phyloP scores from a whole-genome alignment of 1,140 invertebrate species.

The Drosophila equinoxialis region DNA sequence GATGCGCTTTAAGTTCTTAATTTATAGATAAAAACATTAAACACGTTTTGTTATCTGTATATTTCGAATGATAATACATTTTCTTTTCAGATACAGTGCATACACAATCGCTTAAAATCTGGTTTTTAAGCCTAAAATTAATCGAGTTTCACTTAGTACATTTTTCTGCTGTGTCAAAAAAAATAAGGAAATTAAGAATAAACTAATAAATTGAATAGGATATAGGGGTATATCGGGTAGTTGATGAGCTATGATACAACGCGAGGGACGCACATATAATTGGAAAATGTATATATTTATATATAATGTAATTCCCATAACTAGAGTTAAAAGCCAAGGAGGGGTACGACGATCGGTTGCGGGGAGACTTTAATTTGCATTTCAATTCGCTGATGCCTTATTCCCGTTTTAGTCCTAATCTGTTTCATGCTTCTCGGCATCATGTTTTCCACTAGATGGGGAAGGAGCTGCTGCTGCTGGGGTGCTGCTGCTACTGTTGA shows the following conservation, averaged over 20 bases:
- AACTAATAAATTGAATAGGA: constrained; percentile 11
- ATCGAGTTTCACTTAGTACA: constrained; percentile 7
- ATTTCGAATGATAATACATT: constrained; percentile 14
- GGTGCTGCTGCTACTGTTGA: constrained; percentile 15
- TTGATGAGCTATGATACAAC: constrained; percentile 57
- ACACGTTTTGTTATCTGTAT: constrained; percentile 9
- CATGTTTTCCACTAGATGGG: constrained; percentile 42
- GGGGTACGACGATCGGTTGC: background rate
- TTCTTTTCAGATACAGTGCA: constrained; percentile 7
- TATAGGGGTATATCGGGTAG: background rate
- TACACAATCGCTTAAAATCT: constrained; percentile 8
- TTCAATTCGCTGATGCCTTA: background rate
- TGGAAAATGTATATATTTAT: constrained; percentile 1
- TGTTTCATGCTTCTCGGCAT: constrained; percentile 56
- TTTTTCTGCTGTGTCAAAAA: constrained; percentile 10
- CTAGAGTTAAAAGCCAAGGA: constrained; percentile 11
- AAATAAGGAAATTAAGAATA: constrained; percentile 4
- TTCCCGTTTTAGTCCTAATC: constrained; percentile 43
- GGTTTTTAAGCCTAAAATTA: constrained; percentile 1
- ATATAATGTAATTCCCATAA: constrained; percentile 17
- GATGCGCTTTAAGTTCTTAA: too few species aligned
- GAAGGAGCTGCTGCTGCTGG: constrained; percentile 13
- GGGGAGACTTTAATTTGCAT: background rate
- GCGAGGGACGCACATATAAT: constrained; percentile 27
- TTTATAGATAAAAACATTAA: background rate